phyloP scores from a whole-genome alignment of 1,140 invertebrate species.

The Drosophila guanche region DNA sequence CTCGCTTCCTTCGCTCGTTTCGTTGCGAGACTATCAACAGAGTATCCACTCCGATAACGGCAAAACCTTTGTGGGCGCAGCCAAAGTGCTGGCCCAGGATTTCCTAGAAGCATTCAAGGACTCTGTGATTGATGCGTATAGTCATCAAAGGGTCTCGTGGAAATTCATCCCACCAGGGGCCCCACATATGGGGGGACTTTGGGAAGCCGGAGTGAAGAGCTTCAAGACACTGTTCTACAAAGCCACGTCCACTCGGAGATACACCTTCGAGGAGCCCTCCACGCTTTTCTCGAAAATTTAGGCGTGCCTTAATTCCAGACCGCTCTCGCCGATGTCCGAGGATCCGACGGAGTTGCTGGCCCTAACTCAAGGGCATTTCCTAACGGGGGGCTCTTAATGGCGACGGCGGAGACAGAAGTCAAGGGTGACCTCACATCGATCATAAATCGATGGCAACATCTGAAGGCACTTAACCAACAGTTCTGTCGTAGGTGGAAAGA shows the following conservation, averaged over 20 bases:
- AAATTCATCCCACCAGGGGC: background rate
- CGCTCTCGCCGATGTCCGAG: background rate
- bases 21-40: slow-evolving; percentile 38
- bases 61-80: slow-evolving; percentile 27
- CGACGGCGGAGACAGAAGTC: background rate
- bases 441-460: background rate
- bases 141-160: too few relatives aligned
- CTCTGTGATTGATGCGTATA: too few relatives aligned
- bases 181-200: too few relatives aligned
- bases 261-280: slow-evolving; percentile 40
- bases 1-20: slow-evolving; percentile 73
- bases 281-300: slow-evolving; percentile 44
- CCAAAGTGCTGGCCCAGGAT: background rate
- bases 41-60: slow-evolving; percentile 49
- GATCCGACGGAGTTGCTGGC: too few relatives aligned
- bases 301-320: slow-evolving; percentile 33
- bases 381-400: background rate
- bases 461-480: background rate
- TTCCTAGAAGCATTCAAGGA: background rate
- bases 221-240: too few relatives aligned
- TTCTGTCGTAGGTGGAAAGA: too few relatives aligned
- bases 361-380: background rate
- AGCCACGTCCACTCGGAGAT: too few relatives aligned
- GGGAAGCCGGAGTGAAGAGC: background rate
- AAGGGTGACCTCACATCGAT: background rate